Percentiles rank a stretch among this genome's conserved stretches.
Conservation (phyloP, 64 coral and sea anemone species). For the Stylophora pistillata region DNA sequence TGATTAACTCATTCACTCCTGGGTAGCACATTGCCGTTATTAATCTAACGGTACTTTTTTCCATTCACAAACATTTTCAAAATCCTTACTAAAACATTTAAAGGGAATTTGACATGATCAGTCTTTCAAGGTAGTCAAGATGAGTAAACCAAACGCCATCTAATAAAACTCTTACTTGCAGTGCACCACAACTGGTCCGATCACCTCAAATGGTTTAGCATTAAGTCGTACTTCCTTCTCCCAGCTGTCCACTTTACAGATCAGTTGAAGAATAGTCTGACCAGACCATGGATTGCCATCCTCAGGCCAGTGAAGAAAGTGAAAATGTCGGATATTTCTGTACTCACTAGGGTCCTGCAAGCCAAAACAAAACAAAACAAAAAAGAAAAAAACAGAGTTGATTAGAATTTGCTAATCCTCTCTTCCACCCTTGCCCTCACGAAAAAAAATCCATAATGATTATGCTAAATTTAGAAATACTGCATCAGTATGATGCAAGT, state of each 20-base stretch:
- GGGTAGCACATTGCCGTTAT: too few relatives aligned
- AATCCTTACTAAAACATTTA: too few relatives aligned
- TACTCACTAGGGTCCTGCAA: slow-evolving; percentile 80
- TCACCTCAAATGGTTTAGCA: slow-evolving; percentile 66
- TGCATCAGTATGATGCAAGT: background rate
- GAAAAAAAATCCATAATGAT: too few relatives aligned
- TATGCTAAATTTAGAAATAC: background rate
- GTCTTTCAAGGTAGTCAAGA: background rate
- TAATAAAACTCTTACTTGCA: slow-evolving; percentile 61
- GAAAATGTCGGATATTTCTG: slow-evolving; percentile 82
- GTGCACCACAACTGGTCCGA: slow-evolving; percentile 79
- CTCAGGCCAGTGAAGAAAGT: slow-evolving; percentile 80
- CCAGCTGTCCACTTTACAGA: slow-evolving; percentile 84
- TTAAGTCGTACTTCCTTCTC: slow-evolving; percentile 52
- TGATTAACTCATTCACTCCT: too few relatives aligned
- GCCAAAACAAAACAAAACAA: too few relatives aligned
- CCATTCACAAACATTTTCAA: too few relatives aligned
- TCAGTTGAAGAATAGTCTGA: slow-evolving; percentile 77
- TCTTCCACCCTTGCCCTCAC: too few relatives aligned
- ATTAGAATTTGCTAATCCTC: too few relatives aligned
- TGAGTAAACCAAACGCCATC: background rate
- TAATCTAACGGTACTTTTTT: too few relatives aligned
- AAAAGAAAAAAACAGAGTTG: too few relatives aligned
- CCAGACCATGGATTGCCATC: slow-evolving; percentile 77
- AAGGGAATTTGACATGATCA: too few relatives aligned